Conservation (phyloP, 1,140 invertebrate genomes). For the Galleria mellonella region DNA sequence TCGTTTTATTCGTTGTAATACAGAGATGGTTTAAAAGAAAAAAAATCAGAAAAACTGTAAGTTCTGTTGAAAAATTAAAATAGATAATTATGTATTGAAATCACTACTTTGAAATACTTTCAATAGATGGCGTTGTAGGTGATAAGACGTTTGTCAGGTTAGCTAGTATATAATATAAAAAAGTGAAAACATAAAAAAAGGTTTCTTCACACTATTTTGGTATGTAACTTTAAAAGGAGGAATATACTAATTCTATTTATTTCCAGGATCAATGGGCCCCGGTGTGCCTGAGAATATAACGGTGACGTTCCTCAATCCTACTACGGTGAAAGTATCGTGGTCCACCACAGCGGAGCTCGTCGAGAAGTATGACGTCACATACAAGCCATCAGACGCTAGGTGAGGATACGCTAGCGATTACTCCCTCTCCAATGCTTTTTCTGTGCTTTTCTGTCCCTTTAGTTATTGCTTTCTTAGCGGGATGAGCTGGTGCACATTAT, state of each 20-base stretch:
- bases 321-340: slow-evolving; percentile 88
- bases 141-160: no score
- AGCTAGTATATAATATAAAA: no score
- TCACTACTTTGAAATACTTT: no score
- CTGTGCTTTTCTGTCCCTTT: slow-evolving; percentile 8
- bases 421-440: slow-evolving; percentile 2
- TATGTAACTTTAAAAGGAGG: no score
- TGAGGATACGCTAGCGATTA: slow-evolving; percentile 48
- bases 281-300: slow-evolving; percentile 89
- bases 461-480: slow-evolving; percentile 4
- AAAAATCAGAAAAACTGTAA: no score
- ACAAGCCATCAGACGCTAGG: slow-evolving; percentile 87
- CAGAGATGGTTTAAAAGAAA: no score
- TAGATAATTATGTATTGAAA: no score
- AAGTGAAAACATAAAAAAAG: no score
- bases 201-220: no score
- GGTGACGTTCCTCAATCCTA: slow-evolving; percentile 87
- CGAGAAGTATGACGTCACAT: slow-evolving; percentile 90
- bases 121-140: no score
- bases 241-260: slow-evolving; percentile 1
- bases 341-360: slow-evolving; percentile 84
- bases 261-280: slow-evolving; percentile 83
- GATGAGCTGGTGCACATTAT: slow-evolving; percentile 2
- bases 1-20: no score
- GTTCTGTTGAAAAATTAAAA: no score